phyloP scores from a whole-genome alignment of 2,113 vertebrate species.

The Suricata suricatta region DNA sequence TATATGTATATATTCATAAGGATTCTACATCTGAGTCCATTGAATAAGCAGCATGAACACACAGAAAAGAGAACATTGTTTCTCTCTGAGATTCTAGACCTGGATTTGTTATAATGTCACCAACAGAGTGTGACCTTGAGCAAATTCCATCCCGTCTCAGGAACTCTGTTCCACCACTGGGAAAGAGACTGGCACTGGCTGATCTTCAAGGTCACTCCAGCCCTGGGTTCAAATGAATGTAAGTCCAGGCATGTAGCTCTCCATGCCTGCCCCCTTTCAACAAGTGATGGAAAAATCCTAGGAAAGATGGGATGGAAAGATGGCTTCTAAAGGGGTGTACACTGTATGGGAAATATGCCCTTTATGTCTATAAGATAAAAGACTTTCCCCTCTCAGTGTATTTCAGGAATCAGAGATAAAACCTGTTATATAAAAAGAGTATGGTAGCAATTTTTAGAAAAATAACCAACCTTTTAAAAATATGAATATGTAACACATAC shows the following conservation, averaged over 20 bases:
- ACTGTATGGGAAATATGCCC: not conserved
- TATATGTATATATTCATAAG: not conserved
- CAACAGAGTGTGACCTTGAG: not conserved
- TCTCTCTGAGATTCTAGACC: not conserved
- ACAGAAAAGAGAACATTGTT: not conserved
- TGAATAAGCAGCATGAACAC: not conserved
- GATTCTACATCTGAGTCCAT: not conserved
- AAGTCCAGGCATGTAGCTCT: not conserved
- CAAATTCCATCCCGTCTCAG: not conserved
- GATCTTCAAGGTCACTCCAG: not conserved
- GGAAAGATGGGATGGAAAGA: not conserved
- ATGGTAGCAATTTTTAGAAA: constrained; percentile 30
- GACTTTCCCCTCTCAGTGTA: not conserved
- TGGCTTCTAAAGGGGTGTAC: not conserved
- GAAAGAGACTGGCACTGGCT: not conserved
- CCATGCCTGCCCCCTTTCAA: not conserved
- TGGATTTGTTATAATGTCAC: not conserved
- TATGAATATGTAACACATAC: not conserved
- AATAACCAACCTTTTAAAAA: not conserved
- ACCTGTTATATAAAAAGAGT: not conserved
- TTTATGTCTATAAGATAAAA: not conserved
- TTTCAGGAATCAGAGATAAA: not conserved
- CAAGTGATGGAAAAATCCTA: not conserved
- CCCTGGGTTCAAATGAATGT: not conserved
- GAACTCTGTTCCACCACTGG: not conserved